A percentile compares a stretch with the other conserved stretches of the same genome.
Conservation (phyloP, 2,113 vertebrate genomes). For the Actinemys pallida region DNA sequence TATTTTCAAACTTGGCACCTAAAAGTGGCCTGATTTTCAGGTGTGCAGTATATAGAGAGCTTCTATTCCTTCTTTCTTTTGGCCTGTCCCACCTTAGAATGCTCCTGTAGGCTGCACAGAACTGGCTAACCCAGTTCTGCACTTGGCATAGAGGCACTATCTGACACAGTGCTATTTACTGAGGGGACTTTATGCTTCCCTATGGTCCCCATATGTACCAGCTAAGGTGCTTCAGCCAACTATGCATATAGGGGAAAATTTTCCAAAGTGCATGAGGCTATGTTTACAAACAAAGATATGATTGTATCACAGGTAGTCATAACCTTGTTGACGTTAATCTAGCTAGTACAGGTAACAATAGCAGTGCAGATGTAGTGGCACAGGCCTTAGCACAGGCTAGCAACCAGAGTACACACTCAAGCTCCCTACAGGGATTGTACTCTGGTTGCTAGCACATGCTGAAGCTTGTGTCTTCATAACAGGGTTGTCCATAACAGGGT, state of each 20-base stretch:
- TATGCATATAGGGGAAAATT: background rate
- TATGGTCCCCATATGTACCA: background rate
- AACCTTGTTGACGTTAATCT: background rate
- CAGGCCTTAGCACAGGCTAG: background rate
- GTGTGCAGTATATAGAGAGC: background rate
- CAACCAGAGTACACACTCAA: background rate
- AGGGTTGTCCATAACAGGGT: conserved; percentile 92
- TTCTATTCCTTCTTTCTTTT: background rate
- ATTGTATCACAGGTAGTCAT: background rate
- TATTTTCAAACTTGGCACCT: background rate
- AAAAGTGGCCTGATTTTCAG: background rate
- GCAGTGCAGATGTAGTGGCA: background rate
- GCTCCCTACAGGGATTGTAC: background rate
- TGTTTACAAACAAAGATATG: background rate
- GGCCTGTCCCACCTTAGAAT: background rate
- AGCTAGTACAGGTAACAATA: background rate
- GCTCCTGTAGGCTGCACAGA: background rate
- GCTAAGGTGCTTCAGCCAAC: background rate
- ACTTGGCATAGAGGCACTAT: background rate
- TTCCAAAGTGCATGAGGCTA: background rate
- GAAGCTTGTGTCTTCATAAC: background rate
- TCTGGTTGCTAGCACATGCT: background rate
- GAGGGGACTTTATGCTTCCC: background rate
- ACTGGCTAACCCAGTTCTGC: background rate
- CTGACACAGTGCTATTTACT: background rate